Percentiles rank a stretch among this genome's conserved stretches.
phyloP scores from a whole-genome alignment of 2,888 invertebrate genomes.

The Habrosyne pyritoides region DNA sequence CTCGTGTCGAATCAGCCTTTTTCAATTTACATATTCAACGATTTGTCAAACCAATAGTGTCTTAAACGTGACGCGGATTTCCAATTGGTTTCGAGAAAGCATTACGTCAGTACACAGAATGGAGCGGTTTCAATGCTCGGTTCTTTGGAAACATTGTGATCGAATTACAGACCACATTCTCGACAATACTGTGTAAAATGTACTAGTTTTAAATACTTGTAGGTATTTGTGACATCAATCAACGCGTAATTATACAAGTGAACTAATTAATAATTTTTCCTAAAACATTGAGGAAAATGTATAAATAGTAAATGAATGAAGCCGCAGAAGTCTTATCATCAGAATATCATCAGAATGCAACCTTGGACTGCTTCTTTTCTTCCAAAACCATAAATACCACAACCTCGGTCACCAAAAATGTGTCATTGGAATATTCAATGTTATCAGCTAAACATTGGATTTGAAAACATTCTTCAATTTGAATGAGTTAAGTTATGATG shows the following conservation, averaged over 20 bases:
- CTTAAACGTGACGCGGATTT: conserved; percentile 25
- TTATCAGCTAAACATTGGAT: too few species aligned
- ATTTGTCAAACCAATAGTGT: conserved; percentile 7
- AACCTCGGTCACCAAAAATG: too few species aligned
- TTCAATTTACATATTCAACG: conserved; percentile 5
- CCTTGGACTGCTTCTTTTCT: too few species aligned
- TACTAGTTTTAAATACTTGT: conserved; percentile 13
- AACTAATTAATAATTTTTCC: too few species aligned
- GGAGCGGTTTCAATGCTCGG: conserved; percentile 51
- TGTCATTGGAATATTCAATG: too few species aligned
- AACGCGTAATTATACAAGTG: not conserved
- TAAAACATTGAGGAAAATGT: too few species aligned
- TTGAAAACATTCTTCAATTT: too few species aligned
- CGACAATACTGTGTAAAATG: conserved; percentile 45
- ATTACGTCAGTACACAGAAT: conserved; percentile 62
- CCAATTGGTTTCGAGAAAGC: conserved; percentile 68
- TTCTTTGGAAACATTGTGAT: conserved; percentile 63
- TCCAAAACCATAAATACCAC: too few species aligned
- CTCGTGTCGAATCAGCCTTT: not conserved
- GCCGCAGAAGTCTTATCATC: too few species aligned
- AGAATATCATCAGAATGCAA: too few species aligned
- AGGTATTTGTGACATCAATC: not conserved
- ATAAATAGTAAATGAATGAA: too few species aligned
- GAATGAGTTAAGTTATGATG: not conserved
- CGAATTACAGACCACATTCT: conserved; percentile 62